Conservation (phyloP, 2,888 invertebrate species). For the Ganaspis brasiliensis region DNA sequence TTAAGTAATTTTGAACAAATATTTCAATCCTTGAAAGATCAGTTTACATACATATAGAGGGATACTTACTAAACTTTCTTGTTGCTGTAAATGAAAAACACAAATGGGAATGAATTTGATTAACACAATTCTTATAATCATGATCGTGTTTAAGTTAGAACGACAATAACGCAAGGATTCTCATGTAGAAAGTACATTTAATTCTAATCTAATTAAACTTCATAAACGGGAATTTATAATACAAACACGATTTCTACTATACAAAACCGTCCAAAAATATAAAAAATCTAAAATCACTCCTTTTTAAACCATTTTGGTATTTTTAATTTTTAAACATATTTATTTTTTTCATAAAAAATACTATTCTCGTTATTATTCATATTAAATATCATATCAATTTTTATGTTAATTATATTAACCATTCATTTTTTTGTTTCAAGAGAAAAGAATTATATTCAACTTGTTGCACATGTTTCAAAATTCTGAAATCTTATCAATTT, state of each 20-base stretch:
- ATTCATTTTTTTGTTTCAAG: too few species aligned
- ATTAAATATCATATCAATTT: too few species aligned
- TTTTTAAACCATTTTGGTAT: too few species aligned
- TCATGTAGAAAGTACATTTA: conserved; percentile 22
- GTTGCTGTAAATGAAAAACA: conserved; percentile 83
- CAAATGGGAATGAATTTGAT: conserved; percentile 69
- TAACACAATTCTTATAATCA: conserved; percentile 54
- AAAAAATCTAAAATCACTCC: too few species aligned
- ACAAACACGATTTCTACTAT: conserved; percentile 10
- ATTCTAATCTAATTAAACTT: conserved; percentile 52
- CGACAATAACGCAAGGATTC: conserved; percentile 35
- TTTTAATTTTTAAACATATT: too few species aligned
- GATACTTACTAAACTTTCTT: conserved; percentile 86
- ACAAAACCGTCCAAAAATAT: conserved; percentile 9
- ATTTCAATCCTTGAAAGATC: conserved; percentile 17
- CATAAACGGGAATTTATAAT: conserved; percentile 50
- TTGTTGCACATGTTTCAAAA: too few species aligned
- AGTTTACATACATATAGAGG: conserved; percentile 65
- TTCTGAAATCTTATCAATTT: too few species aligned
- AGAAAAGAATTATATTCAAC: too few species aligned
- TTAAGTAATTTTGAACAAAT: neutral
- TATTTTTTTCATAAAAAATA: too few species aligned
- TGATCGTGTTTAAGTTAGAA: conserved; percentile 45
- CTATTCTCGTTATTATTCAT: too few species aligned
- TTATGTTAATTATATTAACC: too few species aligned